Evolutionary conservation across 1,140 invertebrate genomes (phyloP).

Genomic region (Dendroctonus valens): DNA sequence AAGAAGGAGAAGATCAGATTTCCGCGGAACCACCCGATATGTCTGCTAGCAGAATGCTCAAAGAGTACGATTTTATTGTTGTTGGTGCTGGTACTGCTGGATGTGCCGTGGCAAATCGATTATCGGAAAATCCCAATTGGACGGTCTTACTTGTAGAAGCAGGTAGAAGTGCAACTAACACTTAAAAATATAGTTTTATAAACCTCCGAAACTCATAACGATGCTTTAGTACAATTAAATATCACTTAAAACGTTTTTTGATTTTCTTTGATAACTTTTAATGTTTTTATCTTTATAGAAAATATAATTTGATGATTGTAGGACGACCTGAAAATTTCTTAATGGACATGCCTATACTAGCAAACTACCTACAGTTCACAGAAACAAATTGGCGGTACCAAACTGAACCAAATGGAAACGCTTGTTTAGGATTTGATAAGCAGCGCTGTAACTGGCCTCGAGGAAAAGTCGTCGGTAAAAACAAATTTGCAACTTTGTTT

Average conservation of each 20-base stretch:
- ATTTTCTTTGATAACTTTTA: no score
- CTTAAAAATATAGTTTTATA: no score
- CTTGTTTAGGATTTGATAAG: constrained; percentile 53
- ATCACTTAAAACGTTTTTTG: no score
- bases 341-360: constrained; percentile 68
- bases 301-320: constrained; percentile 35
- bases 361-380: constrained; percentile 62
- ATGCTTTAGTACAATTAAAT: no score
- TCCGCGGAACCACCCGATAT: constrained; percentile 39
- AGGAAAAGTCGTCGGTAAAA: constrained; percentile 64
- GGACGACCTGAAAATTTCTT: constrained; percentile 54
- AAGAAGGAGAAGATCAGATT: constrained; percentile 40
- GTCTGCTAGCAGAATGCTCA: constrained; percentile 45
- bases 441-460: constrained; percentile 67
- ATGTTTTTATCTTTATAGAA: no score
- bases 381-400: constrained; percentile 60
- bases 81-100: constrained; percentile 66
- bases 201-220: no score
- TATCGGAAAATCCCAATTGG: constrained; percentile 55
- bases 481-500: background rate
- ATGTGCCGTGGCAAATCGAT: constrained; percentile 61
- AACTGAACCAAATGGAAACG: constrained; percentile 57
- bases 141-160: constrained; percentile 61
- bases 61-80: constrained; percentile 59
- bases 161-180: constrained; percentile 44